phyloP scores from a whole-genome alignment of 2,888 invertebrate species.

The Volucella bombylans region DNA sequence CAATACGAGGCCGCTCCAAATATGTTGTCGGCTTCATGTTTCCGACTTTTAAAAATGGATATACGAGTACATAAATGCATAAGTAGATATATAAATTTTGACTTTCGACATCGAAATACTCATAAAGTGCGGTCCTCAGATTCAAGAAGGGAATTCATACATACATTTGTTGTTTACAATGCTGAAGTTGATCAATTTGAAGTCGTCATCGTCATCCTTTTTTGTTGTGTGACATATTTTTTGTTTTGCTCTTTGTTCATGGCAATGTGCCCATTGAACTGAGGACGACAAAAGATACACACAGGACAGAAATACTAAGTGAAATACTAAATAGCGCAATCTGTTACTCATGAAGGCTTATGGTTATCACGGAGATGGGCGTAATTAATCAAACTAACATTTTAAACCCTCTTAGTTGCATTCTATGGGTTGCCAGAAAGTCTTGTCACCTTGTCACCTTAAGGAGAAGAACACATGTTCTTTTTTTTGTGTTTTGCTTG shows the following conservation, averaged over 20 bases:
- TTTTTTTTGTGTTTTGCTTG: no score
- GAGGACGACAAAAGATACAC: background rate
- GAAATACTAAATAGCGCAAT: slow-evolving; percentile 9
- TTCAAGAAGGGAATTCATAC: slow-evolving; percentile 19
- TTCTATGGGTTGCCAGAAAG: no score
- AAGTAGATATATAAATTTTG: no score
- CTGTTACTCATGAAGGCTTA: slow-evolving; percentile 11
- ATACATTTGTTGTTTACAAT: slow-evolving; percentile 20
- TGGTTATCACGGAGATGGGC: background rate
- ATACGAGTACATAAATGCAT: no score
- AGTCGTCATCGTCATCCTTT: slow-evolving; percentile 3
- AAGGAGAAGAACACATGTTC: no score
- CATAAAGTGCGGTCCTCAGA: background rate
- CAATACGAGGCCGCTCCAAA: no score
- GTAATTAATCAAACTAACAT: background rate
- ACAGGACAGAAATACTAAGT: slow-evolving; percentile 4
- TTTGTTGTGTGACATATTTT: background rate
- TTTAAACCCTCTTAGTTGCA: no score
- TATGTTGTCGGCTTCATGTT: no score
- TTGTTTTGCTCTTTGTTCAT: background rate
- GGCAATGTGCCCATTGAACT: slow-evolving; percentile 43
- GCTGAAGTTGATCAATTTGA: slow-evolving; percentile 49
- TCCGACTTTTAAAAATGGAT: no score
- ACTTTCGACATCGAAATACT: no score
- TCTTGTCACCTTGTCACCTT: no score